Percentiles rank a stretch among this genome's conserved stretches.
These are phyloP conservation scores for Trissoscelio sp. DNA, from an alignment of 2,888 invertebrate genomes.

Conservation along the genomic window DNA sequence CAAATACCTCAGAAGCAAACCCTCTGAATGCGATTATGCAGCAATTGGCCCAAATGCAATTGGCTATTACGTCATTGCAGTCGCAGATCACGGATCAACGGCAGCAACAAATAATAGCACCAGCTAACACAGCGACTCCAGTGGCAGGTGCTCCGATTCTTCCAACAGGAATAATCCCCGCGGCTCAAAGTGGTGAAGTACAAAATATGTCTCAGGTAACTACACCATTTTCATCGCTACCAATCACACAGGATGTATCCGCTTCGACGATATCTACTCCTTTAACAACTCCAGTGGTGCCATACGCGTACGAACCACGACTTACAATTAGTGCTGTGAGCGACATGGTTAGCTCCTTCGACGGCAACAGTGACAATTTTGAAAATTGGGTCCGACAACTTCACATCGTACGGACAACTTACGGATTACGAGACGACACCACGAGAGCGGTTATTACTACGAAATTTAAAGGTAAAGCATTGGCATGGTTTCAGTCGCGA, in stretches of 20 bases:
- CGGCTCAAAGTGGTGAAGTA: too few relatives aligned
- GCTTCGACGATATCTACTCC: too few relatives aligned
- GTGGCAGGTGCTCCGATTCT: too few relatives aligned
- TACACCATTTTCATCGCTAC: not conserved
- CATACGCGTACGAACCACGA: constrained; percentile 7
- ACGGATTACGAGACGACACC: constrained; percentile 41
- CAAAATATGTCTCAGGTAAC: not conserved
- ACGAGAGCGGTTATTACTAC: constrained; percentile 21
- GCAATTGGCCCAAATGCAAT: constrained; percentile 1
- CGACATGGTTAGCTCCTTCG: not conserved
- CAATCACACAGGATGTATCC: too few relatives aligned
- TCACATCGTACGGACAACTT: constrained; percentile 24
- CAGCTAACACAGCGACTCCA: not conserved
- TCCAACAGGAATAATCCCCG: too few relatives aligned
- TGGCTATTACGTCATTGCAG: constrained; percentile 5
- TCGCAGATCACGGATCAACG: not conserved
- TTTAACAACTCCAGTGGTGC: not conserved
- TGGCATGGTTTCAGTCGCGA: constrained; percentile 62
- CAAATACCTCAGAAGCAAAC: too few relatives aligned
- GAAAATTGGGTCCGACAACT: constrained; percentile 48
- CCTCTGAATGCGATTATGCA: not conserved
- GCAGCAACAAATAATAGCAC: too few relatives aligned
- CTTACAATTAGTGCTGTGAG: not conserved
- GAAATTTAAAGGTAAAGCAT: constrained; percentile 63
- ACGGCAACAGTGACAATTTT: constrained; percentile 27